phyloP scores from a whole-genome alignment of 2,888 invertebrate species.

The Drosophila antonietae region DNA sequence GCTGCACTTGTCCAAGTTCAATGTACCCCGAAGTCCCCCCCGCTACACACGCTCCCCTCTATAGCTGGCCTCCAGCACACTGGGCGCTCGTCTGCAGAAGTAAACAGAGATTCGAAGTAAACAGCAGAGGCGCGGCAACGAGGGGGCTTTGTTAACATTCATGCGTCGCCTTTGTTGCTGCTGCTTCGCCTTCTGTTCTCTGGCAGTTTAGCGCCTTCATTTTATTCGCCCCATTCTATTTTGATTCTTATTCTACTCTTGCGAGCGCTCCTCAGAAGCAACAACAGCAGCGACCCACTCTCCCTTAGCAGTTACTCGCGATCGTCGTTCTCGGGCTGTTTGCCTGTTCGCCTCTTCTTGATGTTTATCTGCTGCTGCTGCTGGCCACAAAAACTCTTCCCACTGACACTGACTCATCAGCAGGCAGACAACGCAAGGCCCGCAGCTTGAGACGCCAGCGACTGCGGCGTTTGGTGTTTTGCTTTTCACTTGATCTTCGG shows the following conservation, averaged over 20 bases:
- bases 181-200: constrained; percentile 19
- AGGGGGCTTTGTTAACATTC: constrained; percentile 20
- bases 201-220: constrained; percentile 37
- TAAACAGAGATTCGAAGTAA: constrained; percentile 4
- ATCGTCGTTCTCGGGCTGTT: constrained; percentile 15
- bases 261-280: constrained; percentile 12
- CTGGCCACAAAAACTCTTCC: constrained; percentile 24
- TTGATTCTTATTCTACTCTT: constrained; percentile 52
- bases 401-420: constrained; percentile 67
- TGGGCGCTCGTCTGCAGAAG: constrained; percentile 19
- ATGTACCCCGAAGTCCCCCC: constrained; percentile 24
- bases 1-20: constrained; percentile 41
- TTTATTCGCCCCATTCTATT: constrained; percentile 43
- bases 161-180: constrained; percentile 24
- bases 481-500: constrained; percentile 33
- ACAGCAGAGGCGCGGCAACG: neutral
- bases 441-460: constrained; percentile 48
- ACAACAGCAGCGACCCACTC: constrained; percentile 12
- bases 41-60: constrained; percentile 4
- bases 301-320: constrained; percentile 15
- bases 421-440: constrained; percentile 51
- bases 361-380: constrained; percentile 34
- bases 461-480: constrained; percentile 44
- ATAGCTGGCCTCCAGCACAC: constrained; percentile 3
- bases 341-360: constrained; percentile 28